Percentiles rank a stretch among this genome's conserved stretches.
phyloP scores from a whole-genome alignment of 1,140 invertebrate genomes.

The Linepithema humile region DNA sequence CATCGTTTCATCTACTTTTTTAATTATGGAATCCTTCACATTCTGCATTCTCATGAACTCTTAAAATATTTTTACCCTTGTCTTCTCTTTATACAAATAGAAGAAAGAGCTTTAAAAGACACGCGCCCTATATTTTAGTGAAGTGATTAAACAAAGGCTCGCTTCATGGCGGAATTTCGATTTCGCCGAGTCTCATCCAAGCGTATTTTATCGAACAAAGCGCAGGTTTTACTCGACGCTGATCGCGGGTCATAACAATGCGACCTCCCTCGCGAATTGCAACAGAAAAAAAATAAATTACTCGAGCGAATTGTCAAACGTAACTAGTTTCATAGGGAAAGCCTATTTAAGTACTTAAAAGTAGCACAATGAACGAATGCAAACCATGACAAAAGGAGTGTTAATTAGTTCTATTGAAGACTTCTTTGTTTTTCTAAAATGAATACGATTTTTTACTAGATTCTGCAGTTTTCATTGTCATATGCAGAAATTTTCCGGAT shows the following conservation, averaged over 20 bases:
- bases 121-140: not conserved
- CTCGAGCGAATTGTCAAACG: conserved; percentile 26
- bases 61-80: not conserved
- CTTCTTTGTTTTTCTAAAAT: conserved; percentile 3
- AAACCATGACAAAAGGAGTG: conserved; percentile 30
- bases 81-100: not conserved
- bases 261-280: not conserved
- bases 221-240: not conserved
- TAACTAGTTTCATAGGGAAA: conserved; percentile 11
- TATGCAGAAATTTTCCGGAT: not conserved
- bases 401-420: conserved; percentile 48
- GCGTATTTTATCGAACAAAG: conserved; percentile 19
- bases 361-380: conserved; percentile 25
- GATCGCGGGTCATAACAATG: conserved; percentile 32
- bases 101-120: conserved; percentile 3
- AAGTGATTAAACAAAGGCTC: conserved; percentile 16
- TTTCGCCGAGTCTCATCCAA: not conserved
- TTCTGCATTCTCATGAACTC: not conserved
- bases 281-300: conserved; percentile 33
- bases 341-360: conserved; percentile 39
- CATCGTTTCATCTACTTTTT: not conserved
- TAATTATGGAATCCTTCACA: not conserved
- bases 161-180: not conserved
- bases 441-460: conserved; percentile 36
- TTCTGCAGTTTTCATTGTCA: conserved; percentile 1